A percentile compares a stretch with the other conserved stretches of the same genome.
These are phyloP conservation scores for Hydriomena furcata DNA, from an alignment of 2,888 invertebrate species.

Conservation along the genomic window DNA sequence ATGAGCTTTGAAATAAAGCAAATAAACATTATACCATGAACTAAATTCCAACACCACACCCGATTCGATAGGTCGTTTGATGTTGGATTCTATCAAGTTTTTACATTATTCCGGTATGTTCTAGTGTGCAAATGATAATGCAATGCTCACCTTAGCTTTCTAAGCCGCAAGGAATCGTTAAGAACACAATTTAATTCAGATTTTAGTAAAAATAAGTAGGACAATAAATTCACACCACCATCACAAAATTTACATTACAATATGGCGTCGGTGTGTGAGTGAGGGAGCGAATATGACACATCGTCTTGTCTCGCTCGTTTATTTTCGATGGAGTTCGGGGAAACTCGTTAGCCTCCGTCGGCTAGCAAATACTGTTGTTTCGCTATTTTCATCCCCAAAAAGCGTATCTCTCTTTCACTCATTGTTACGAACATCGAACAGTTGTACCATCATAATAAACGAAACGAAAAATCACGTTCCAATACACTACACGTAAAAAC, in stretches of 20 bases:
- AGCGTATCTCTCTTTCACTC: constrained; percentile 8
- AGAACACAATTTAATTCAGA: constrained; percentile 47
- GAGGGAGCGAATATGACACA: background rate
- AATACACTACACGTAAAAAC: no score
- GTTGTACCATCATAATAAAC: background rate
- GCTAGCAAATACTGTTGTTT: constrained; percentile 38
- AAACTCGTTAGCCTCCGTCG: no score
- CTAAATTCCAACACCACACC: constrained; percentile 79
- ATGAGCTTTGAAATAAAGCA: constrained; percentile 43
- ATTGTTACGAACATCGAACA: constrained; percentile 39
- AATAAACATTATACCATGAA: constrained; percentile 72
- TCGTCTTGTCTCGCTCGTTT: background rate
- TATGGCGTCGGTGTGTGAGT: constrained; percentile 64
- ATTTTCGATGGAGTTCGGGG: constrained; percentile 34
- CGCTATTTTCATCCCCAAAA: constrained; percentile 28
- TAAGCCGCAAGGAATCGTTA: constrained; percentile 48
- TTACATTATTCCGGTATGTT: background rate
- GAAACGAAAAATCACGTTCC: no score
- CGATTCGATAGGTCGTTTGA: constrained; percentile 45
- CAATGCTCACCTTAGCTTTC: constrained; percentile 55
- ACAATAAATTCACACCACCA: constrained; percentile 58
- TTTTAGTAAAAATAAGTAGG: constrained; percentile 43
- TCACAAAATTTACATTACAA: constrained; percentile 77
- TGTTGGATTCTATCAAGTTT: constrained; percentile 8
- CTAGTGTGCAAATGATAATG: background rate